Base-by-base conservation (phyloP, 2,113 vertebrate species). In the Tautogolabrus adspersus region DNA sequence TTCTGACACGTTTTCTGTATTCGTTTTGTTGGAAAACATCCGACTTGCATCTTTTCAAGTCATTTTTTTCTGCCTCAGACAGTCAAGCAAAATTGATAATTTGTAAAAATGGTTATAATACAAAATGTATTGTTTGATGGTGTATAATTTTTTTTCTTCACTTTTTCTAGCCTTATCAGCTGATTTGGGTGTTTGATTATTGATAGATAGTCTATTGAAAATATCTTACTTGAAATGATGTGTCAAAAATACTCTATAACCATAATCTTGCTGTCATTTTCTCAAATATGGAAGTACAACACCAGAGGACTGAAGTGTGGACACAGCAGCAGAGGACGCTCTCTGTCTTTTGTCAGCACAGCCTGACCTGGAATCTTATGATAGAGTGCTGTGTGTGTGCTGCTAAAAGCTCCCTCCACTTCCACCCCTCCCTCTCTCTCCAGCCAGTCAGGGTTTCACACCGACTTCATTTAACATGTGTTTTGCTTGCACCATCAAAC, bases 271-370 rank as follows among this genome's bases (percentile, higher is more conserved):
- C 26, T 51, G 49, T 60, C 19, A 55, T 78, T 37, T 56, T 12
- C 56, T 61, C 66, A 60, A 40, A 58, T 18, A 59, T 15, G 13
- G 47, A 34, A 15, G 42, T 16, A 12, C 15, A 57, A 34, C 34
- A 55, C 40, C 26, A 64, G 72, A 70, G 54, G 58, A 62, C 57
- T 44, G 40, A 67, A 22, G 55, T 78, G 18, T 57, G 13, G 30
- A 74, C 70, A 75, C 72, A 76, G 73, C 89, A 88, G 84, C 70
- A 88, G 91, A 86, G 85, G 89, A 88, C 83, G 86, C 91, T 89
- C 61, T 86, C 11, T 64, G 64, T 72, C 84, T 77, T 83, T 51
- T 34, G 67, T 75, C 60, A 58, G 56, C 66, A 68, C 65, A 22
- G 59, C 52, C n/a, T 55, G 79, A 81, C 79, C 72, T 72, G 72